Evolutionary conservation across 2,113 vertebrate species (phyloP).

Genomic region (Otus sunia): DNA sequence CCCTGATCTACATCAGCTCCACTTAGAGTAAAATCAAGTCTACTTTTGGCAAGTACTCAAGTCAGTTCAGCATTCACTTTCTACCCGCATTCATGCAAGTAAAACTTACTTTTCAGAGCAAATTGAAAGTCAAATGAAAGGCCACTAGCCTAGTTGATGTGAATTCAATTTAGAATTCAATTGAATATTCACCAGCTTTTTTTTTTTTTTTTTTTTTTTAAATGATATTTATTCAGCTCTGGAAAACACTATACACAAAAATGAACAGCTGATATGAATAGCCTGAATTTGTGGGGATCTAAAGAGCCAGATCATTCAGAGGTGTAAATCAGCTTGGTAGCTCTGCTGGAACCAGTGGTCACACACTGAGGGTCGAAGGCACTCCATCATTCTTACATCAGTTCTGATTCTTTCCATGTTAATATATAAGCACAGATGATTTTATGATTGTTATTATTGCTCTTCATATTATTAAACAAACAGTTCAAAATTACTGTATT

Average conservation of each 20-base stretch:
- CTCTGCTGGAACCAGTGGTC: not conserved
- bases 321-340: not conserved
- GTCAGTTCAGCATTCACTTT: not conserved
- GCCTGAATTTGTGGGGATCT: not conserved
- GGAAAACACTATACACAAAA: not conserved
- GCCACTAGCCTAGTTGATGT: not conserved
- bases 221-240: not conserved
- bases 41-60: not conserved
- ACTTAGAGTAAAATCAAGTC: not conserved
- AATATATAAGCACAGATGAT: not conserved
- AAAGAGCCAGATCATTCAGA: not conserved
- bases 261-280: not conserved
- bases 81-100: not conserved
- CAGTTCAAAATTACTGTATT: constrained; percentile 59
- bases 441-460: constrained; percentile 35
- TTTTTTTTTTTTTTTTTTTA: not conserved
- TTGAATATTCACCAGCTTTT: not conserved
- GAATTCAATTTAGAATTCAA: not conserved
- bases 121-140: not conserved
- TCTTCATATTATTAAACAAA: constrained; percentile 62
- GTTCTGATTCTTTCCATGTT: not conserved
- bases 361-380: not conserved
- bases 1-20: not conserved
- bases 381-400: not conserved
- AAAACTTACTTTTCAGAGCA: not conserved